Evolutionary conservation across 2,888 invertebrate genomes (phyloP).

Genomic region (Trypoxylon attenuatum): DNA sequence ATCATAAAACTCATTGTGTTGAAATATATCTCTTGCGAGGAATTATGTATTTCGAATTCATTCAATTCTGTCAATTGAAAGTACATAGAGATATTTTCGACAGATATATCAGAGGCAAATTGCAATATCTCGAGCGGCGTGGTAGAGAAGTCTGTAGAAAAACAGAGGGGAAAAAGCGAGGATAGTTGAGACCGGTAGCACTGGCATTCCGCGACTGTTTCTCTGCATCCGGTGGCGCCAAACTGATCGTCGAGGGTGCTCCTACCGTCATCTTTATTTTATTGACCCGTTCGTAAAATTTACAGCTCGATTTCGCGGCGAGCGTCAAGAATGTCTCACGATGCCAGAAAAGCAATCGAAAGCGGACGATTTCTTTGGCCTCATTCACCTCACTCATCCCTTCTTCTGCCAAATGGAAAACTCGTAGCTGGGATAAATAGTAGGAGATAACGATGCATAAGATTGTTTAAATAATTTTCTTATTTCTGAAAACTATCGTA

Average conservation of each 20-base stretch:
- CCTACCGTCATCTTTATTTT: slow-evolving; percentile 31
- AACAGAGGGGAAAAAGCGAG: not conserved
- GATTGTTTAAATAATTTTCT: slow-evolving; percentile 34
- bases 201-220: slow-evolving; percentile 49
- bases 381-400: too few species aligned
- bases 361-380: not conserved
- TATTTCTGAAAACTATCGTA: slow-evolving; percentile 28
- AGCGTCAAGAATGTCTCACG: not conserved
- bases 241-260: slow-evolving; percentile 29
- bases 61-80: too few species aligned
- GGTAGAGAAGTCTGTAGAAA: too few species aligned
- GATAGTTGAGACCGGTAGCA: slow-evolving; percentile 40
- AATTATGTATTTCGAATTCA: too few species aligned
- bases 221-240: slow-evolving; percentile 49
- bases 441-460: not conserved
- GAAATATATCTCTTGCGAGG: too few species aligned
- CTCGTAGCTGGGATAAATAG: not conserved
- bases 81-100: too few species aligned
- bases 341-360: not conserved
- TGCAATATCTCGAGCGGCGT: too few species aligned
- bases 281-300: slow-evolving; percentile 29
- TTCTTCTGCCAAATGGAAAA: too few species aligned
- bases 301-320: slow-evolving; percentile 7
- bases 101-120: too few species aligned
- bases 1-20: too few species aligned